A percentile compares a stretch with the other conserved stretches of the same genome.
These are phyloP conservation scores for Hassar affinis DNA, from an alignment of 2,113 vertebrate species.

Conservation along the genomic window DNA sequence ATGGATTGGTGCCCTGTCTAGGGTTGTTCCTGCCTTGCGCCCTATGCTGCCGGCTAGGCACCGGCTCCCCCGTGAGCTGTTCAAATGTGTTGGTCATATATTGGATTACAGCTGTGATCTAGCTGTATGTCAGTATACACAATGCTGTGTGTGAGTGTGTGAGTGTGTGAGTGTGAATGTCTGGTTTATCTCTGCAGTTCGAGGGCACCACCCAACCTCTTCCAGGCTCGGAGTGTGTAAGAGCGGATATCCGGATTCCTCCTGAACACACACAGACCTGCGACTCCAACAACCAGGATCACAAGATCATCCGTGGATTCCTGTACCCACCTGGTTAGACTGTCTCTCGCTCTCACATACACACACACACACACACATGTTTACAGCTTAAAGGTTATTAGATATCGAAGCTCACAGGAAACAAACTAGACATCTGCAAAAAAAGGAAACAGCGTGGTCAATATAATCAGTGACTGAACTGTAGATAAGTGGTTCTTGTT, in stretches of 20 bases:
- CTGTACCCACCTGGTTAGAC: conserved; percentile 90
- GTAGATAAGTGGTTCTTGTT: neutral
- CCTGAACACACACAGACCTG: conserved; percentile 85
- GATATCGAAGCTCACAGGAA: neutral
- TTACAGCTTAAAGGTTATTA: neutral
- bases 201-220: conserved; percentile 75
- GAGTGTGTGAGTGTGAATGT: too few relatives aligned
- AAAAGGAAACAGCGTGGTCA: neutral
- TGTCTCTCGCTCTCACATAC: neutral
- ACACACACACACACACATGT: neutral
- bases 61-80: too few relatives aligned
- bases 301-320: conserved; percentile 81
- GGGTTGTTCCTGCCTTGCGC: too few relatives aligned
- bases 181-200: neutral
- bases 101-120: neutral
- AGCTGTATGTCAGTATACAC: neutral
- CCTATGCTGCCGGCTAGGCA: too few relatives aligned
- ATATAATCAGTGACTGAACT: neutral
- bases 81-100: neutral
- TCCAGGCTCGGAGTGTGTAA: conserved; percentile 71
- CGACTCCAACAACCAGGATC: conserved; percentile 73
- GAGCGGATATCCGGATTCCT: conserved; percentile 82
- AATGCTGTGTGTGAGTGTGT: neutral
- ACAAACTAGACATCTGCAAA: neutral
- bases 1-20: too few relatives aligned